These are phyloP conservation scores for Lycocorax pyrrhopterus DNA, from an alignment of 2,113 vertebrate species.

Conservation along the genomic window DNA sequence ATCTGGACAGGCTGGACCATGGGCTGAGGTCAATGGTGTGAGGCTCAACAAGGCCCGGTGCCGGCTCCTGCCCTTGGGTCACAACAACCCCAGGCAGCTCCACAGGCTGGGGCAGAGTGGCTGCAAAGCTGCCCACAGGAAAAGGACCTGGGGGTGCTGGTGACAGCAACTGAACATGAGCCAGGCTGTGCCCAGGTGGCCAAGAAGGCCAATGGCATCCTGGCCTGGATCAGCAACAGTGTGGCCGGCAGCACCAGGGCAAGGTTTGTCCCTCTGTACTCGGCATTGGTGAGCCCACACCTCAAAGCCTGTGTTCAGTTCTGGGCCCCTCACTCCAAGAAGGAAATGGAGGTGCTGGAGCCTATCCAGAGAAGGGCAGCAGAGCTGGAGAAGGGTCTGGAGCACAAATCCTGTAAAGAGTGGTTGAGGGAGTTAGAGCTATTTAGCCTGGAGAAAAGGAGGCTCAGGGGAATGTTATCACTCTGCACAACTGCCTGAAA, in stretches of 20 bases:
- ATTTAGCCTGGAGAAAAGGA: neutral
- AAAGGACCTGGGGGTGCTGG: neutral
- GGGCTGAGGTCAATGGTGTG: fast-evolving
- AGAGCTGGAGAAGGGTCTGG: fast-evolving
- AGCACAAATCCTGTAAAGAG: neutral
- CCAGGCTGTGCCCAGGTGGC: neutral
- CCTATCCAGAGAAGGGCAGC: fast-evolving
- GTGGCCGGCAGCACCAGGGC: neutral
- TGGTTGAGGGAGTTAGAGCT: neutral
- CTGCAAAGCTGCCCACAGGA: neutral
- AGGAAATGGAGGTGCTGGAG: neutral
- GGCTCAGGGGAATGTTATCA: too few relatives aligned
- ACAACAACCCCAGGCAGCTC: neutral
- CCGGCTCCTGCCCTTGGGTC: neutral
- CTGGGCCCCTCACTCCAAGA: fast-evolving
- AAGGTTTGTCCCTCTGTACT: neutral
- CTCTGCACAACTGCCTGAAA: neutral
- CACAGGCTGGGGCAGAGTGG: neutral
- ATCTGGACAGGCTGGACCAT: neutral
- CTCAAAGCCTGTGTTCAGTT: fast-evolving
- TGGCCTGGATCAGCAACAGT: neutral
- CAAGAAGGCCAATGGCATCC: neutral
- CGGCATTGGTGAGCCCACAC: fast-evolving
- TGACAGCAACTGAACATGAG: neutral
- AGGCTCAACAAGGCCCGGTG: neutral